Evolutionary conservation across 2,113 vertebrate genomes (phyloP), one percentile per base, ranked within the genome.

Genomic region (Natator depressus): DNA sequence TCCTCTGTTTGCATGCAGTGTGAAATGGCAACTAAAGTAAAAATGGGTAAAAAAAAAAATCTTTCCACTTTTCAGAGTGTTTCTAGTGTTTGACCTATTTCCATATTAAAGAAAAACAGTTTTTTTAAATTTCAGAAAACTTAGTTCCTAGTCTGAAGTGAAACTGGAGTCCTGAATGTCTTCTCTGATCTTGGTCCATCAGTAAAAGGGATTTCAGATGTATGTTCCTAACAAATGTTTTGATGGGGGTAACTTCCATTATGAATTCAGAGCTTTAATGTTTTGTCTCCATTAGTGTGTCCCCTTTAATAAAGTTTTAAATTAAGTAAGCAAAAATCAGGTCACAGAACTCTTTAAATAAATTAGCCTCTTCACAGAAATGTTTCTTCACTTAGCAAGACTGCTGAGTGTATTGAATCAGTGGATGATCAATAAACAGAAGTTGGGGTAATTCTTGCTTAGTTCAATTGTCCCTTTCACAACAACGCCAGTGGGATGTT

Each of bases 251-350:
- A 97, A 82, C 49, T 97, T 95, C 91, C 95, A 95, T 90, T 57
- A 78, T 57, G 93, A 91, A 94, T 96, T 97, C 57, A 14, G 94
- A 80, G 81, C 54, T 82, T 80, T 93, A 93, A 91, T 90, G 90
- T 81, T 95, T 94, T 96, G 91, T 93, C 96, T 95, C 94, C 91
- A 97, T 96, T 97, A 96, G 83, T 89, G 92, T 86, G 50, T 92
- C 83, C 13, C 14, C 81, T 96, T 95, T 96, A 94, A n/a, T 92
- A 94, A 89, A 96, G 92, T 53, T 80, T 93, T 93, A 94, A 95
- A 96, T 49, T n/a, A 97, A 96, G 96, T 65, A 81, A 95, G 85
- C 89, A 88, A 92, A 89, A 53, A 81, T 79, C 91, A 93, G 31
- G 82, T 75, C 91, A 35, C 83, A 95, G 72, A 96, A 91, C 57